Conservation (phyloP, 1,140 invertebrate species). For the Drosophila pachea region DNA sequence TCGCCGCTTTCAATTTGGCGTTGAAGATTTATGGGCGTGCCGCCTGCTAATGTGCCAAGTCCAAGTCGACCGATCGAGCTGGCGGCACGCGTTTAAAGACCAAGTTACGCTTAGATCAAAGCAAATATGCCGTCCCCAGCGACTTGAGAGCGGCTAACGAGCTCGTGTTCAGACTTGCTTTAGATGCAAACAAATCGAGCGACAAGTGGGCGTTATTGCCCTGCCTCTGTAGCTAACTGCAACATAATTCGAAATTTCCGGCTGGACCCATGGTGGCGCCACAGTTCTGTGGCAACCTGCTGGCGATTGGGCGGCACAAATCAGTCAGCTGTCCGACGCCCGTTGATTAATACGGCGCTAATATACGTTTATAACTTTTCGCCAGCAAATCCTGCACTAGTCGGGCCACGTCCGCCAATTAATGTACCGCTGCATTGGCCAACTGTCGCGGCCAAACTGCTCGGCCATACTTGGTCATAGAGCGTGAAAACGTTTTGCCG, state of each 20-base stretch:
- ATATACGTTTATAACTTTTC: constrained; percentile 43
- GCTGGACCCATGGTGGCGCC: constrained; percentile 48
- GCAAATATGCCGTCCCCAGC: constrained; percentile 44
- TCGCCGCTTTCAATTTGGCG: constrained; percentile 56
- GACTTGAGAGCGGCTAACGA: constrained; percentile 57
- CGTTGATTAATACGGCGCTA: constrained; percentile 75
- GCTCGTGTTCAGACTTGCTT: constrained; percentile 27
- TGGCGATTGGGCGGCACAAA: constrained; percentile 51
- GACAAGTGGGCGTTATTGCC: constrained; percentile 62
- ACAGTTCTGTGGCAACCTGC: constrained; percentile 43
- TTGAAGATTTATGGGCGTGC: constrained; percentile 66
- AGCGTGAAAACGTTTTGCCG: constrained; percentile 65
- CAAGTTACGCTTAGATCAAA: constrained; percentile 56
- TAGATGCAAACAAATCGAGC: constrained; percentile 43
- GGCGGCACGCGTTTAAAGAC: constrained; percentile 63
- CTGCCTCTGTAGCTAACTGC: constrained; percentile 32
- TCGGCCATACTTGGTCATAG: constrained; percentile 60
- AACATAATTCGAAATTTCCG: constrained; percentile 49
- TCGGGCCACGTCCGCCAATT: constrained; percentile 54
- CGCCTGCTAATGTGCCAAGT: constrained; percentile 38
- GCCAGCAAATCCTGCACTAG: constrained; percentile 56
- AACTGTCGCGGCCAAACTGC: constrained; percentile 30
- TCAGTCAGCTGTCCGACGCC: constrained; percentile 74
- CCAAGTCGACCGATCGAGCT: constrained; percentile 37
- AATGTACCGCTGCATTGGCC: constrained; percentile 41